Conservation (phyloP, 2,797 vertebrate genomes). For the Saxicola maurus region DNA sequence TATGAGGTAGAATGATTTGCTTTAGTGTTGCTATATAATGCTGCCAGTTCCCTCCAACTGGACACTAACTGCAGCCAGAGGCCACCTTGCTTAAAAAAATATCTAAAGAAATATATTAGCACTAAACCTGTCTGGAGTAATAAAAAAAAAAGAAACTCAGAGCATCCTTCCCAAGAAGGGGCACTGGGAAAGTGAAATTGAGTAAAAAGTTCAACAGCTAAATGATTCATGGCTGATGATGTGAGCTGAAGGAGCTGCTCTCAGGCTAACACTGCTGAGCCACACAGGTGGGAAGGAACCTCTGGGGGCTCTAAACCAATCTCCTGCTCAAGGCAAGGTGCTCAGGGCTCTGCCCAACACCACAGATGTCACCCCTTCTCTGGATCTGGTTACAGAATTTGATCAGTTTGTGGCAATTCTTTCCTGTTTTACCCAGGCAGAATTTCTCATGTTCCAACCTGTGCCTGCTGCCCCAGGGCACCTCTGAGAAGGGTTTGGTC, state of each 20-base stretch:
- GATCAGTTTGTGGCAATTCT: not conserved
- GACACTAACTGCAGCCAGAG: slow-evolving; percentile 56
- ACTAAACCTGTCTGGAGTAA: slow-evolving; percentile 28
- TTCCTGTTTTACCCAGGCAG: not conserved
- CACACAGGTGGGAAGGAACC: fast-evolving
- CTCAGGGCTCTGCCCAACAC: not conserved
- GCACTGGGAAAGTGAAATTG: not conserved
- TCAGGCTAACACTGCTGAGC: not conserved
- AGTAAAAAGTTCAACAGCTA: not conserved
- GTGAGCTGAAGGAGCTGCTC: not conserved
- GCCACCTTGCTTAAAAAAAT: slow-evolving; percentile 51
- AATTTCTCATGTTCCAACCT: not conserved
- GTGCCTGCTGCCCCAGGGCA: not conserved
- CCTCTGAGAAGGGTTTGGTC: not conserved
- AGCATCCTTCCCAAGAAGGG: not conserved
- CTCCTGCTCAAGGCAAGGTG: not conserved
- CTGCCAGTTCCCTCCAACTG: slow-evolving; percentile 23
- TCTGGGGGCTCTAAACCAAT: not conserved
- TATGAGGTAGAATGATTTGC: slow-evolving; percentile 43
- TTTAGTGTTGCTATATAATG: slow-evolving; percentile 35
- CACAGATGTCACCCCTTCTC: not conserved
- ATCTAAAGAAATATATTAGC: slow-evolving; percentile 50
- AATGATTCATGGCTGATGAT: not conserved
- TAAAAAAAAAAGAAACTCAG: not conserved
- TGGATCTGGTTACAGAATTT: not conserved